Evolutionary conservation across 2,888 invertebrate genomes (phyloP).

Genomic region (Carpatolechia fugitivella): DNA sequence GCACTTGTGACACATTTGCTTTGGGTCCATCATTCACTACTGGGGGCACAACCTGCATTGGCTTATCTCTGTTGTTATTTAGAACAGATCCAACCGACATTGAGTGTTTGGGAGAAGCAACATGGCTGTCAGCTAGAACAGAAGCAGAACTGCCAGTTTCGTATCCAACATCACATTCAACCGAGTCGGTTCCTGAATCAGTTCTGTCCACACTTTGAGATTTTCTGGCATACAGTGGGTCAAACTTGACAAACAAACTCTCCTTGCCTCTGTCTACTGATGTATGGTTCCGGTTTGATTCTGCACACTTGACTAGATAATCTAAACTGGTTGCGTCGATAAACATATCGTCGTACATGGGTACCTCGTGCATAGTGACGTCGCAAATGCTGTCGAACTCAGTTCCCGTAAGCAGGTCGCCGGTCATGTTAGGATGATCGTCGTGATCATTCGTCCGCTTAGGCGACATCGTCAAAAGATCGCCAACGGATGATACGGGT

Average conservation of each 20-base stretch:
- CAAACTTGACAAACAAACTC: constrained; percentile 84
- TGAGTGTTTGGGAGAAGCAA: constrained; percentile 48
- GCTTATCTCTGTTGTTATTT: constrained; percentile 50
- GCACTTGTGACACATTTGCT: constrained; percentile 29
- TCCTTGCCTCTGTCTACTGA: constrained; percentile 73
- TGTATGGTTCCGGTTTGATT: constrained; percentile 54
- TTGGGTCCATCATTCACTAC: constrained; percentile 54
- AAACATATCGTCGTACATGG: constrained; percentile 65
- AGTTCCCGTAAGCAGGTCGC: constrained; percentile 60
- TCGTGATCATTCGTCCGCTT: constrained; percentile 34
- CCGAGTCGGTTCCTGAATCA: constrained; percentile 43
- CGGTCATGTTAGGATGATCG: constrained; percentile 46
- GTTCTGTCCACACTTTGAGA: constrained; percentile 35
- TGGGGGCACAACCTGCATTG: constrained; percentile 67
- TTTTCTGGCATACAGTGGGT: constrained; percentile 70
- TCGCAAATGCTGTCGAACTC: constrained; percentile 67
- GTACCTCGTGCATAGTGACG: constrained; percentile 65
- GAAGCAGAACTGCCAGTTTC: constrained; percentile 66
- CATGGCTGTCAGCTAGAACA: constrained; percentile 46
- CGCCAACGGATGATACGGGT: constrained; percentile 59
- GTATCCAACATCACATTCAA: constrained; percentile 63
- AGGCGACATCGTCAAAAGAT: constrained; percentile 65
- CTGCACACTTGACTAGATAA: constrained; percentile 71
- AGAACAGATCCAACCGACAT: constrained; percentile 47
- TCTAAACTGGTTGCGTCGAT: constrained; percentile 79